Base-by-base conservation (phyloP, 1,140 invertebrate genomes). In the Condylostylus longicornis region DNA sequence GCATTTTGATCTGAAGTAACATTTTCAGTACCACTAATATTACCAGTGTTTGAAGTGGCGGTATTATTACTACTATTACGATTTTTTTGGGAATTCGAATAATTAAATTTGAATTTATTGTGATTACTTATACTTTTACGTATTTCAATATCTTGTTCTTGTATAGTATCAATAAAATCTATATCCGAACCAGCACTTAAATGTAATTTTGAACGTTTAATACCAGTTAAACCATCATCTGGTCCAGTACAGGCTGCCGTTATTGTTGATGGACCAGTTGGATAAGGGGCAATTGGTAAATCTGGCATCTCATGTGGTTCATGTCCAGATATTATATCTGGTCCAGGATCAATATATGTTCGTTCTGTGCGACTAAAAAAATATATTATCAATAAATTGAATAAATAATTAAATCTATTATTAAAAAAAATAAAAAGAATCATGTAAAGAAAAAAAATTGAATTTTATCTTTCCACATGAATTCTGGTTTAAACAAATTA, bases 171-270 rank as follows among this genome's bases (percentile, higher is more conserved):
- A 45, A 83, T 82, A 44, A 77, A 82, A 54, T 79, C 77, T 17
- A 82, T 76, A 50, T 82, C 79, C 22, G 72, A 66, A 38, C 79
- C 77, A 35, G 66, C 68, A 42, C 72, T 74, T 32, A 78, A 61
- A 57, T 77, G 75, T 38, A 71, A 67, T 48, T 77, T 70, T 41
- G 67, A 69, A 18, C 71, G 54, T 56, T 75, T 77, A 5, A 85
- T 79, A 12, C 75, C 73, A 2, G 77, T 79, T 9, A 83, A 66
- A 5, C 79, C 82, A 34, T 77, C 78, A 42, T 79, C 73, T 2
- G 82, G 82, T 3, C 82, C 82, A 5, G 81, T 83, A 45, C 69
- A 73, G 22, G 79, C 74, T 13, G 77, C 70, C 19, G 74, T 60
- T 25, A 83, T 66, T 23, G 56, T 57, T 9, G 64, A 54, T 34